phyloP scores from a whole-genome alignment of 2,888 invertebrate genomes.

The Yponomeuta cagnagella region DNA sequence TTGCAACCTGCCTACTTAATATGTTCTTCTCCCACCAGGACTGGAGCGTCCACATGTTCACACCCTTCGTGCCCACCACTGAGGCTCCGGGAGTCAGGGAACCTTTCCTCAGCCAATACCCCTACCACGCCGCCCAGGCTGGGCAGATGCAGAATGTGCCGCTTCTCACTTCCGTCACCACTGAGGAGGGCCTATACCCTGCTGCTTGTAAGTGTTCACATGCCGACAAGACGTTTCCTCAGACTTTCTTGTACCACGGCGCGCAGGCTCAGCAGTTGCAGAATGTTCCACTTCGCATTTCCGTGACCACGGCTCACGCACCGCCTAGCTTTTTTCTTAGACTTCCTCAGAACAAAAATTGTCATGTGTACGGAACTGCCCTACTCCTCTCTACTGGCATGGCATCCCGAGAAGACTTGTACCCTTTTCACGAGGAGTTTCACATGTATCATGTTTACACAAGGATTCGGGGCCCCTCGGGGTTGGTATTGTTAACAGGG shows the following conservation, averaged over 20 bases:
- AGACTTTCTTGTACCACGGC: not conserved
- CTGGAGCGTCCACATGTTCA: constrained; percentile 78
- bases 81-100: constrained; percentile 68
- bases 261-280: not conserved
- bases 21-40: constrained; percentile 34
- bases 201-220: constrained; percentile 71
- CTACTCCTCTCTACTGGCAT: no score
- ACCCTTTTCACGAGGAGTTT: no score
- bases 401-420: no score
- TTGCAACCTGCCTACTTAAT: not conserved
- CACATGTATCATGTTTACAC: no score
- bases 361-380: no score
- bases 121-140: constrained; percentile 75
- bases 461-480: no score
- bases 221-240: no score
- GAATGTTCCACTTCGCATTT: not conserved
- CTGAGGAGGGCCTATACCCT: constrained; percentile 85
- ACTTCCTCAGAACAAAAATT: no score
- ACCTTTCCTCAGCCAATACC: constrained; percentile 80
- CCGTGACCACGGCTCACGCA: not conserved
- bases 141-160: constrained; percentile 80
- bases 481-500: no score
- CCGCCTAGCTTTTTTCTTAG: no score
- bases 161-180: constrained; percentile 80
- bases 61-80: constrained; percentile 83